phyloP scores from a whole-genome alignment of 2,797 vertebrate genomes.

The Podargus strigoides region DNA sequence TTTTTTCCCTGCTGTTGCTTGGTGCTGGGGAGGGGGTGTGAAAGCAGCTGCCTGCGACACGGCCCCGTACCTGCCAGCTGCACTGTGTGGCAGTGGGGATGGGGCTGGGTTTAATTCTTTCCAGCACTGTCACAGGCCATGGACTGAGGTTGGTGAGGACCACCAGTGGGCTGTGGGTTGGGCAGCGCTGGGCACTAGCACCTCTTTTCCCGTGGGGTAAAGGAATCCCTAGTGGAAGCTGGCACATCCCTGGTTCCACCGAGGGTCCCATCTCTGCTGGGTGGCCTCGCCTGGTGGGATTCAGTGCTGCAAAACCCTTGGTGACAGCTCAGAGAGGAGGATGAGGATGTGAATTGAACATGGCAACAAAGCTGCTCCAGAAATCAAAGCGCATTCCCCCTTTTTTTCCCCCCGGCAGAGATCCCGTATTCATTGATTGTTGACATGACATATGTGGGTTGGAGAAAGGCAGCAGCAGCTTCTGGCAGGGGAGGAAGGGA shows the following conservation, averaged over 20 bases:
- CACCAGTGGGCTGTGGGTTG: background rate
- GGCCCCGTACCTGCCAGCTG: background rate
- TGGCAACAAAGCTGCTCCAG: background rate
- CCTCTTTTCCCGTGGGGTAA: background rate
- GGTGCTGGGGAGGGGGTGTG: background rate
- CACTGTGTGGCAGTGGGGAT: accelerated
- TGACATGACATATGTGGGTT: slow-evolving; percentile 35
- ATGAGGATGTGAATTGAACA: accelerated
- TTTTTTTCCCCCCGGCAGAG: background rate
- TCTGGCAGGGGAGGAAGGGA: slow-evolving; percentile 28
- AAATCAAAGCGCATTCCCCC: background rate
- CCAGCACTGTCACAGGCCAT: background rate
- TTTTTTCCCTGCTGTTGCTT: background rate
- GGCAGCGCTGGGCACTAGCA: background rate
- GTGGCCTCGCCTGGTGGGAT: background rate
- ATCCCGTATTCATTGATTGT: slow-evolving; percentile 6
- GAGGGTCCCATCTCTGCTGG: background rate
- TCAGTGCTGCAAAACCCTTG: background rate
- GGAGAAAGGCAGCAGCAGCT: slow-evolving; percentile 19
- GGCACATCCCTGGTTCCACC: background rate
- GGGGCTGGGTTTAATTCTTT: background rate
- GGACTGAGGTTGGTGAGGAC: accelerated
- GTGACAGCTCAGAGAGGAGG: background rate
- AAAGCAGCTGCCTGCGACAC: accelerated
- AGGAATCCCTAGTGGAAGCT: background rate